Percentiles rank a stretch among this genome's conserved stretches.
Evolutionary conservation across 2,113 vertebrate genomes (phyloP).

Genomic region (Stigmatopora nigra): DNA sequence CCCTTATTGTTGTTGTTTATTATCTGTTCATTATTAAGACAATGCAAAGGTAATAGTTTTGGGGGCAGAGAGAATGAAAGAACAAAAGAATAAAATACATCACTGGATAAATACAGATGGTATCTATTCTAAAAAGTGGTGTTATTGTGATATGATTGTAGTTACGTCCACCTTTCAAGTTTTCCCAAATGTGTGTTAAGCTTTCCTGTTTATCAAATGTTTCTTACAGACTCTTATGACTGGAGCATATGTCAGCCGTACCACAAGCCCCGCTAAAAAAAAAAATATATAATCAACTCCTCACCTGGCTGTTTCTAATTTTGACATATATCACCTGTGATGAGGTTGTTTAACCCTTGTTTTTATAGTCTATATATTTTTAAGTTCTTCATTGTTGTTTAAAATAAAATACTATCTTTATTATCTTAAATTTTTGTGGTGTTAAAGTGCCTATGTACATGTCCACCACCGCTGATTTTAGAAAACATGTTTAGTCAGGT

Average conservation of each 20-base stretch:
- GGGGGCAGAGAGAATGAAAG: too few relatives aligned
- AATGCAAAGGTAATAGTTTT: too few relatives aligned
- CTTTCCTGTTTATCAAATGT: background rate
- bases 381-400: slow-evolving; percentile 58
- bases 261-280: slow-evolving; percentile 74
- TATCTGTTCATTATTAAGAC: too few relatives aligned
- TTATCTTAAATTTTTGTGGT: slow-evolving; percentile 55
- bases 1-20: too few relatives aligned
- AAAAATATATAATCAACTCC: background rate
- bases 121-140: too few relatives aligned
- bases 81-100: too few relatives aligned
- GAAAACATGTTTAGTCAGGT: too few relatives aligned
- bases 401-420: slow-evolving; percentile 57
- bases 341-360: background rate
- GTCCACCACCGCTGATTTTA: too few relatives aligned
- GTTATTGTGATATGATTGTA: too few relatives aligned
- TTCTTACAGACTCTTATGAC: slow-evolving; percentile 76
- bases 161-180: background rate
- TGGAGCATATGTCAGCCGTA: slow-evolving; percentile 79
- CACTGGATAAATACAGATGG: too few relatives aligned
- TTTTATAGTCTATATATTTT: slow-evolving; percentile 22
- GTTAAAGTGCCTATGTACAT: slow-evolving; percentile 45
- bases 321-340: slow-evolving; percentile 40
- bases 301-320: slow-evolving; percentile 39
- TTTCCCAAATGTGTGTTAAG: background rate